Base-by-base conservation (phyloP, 2,113 vertebrate genomes). In the Osmerus eperlanus region DNA sequence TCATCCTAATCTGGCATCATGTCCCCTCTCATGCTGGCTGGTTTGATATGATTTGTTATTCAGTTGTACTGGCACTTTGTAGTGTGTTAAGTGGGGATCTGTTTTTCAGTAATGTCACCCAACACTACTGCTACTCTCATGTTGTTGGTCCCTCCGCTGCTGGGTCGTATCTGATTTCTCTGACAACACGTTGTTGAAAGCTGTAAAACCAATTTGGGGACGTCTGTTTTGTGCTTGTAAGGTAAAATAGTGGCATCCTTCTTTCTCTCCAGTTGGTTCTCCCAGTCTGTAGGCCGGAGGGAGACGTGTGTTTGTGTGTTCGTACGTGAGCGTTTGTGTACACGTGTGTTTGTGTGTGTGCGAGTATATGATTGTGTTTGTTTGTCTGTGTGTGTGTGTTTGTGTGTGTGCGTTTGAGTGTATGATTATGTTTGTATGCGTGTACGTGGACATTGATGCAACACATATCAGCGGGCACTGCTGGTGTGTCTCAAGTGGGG, bases 151-250 rank as follows among this genome's bases (percentile, higher is more conserved):
- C 3, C 29, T 32, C 29, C 2, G 29, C 83, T 81, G 77, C 67
- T 73, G 32, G 69, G 12, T 36, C 81, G 77, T 78, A 82, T 90
- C 85, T 78, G 82, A 81, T 78, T 82, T 73, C 67, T 41, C 73
- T 76, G 76, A 72, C 78, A 81, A 81, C 78, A 2, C 54, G 59
- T 5, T 36, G 71, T 71, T 73, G 84, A 88, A 87, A 90, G 78
- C 80, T 52, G 66, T 74, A 36, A 74, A 25, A 76, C 81, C 81
- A 80, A 83, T 78, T 78, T 78, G 78, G 72, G 73, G 65, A 73
- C 66, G 69, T 78, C 80, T 75, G 70, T 80, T 71, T 63, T 51
- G 73, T 72, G 56, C 58, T 55, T 63, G 67, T 19, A 14, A 74
- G 77, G 67, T 74, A 69, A 63, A 81, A 78, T 56, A 55, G 61